Percentiles rank a stretch among this genome's conserved stretches.
Conservation (phyloP, 2,888 invertebrate genomes). For the Teinopalpus imperialis region DNA sequence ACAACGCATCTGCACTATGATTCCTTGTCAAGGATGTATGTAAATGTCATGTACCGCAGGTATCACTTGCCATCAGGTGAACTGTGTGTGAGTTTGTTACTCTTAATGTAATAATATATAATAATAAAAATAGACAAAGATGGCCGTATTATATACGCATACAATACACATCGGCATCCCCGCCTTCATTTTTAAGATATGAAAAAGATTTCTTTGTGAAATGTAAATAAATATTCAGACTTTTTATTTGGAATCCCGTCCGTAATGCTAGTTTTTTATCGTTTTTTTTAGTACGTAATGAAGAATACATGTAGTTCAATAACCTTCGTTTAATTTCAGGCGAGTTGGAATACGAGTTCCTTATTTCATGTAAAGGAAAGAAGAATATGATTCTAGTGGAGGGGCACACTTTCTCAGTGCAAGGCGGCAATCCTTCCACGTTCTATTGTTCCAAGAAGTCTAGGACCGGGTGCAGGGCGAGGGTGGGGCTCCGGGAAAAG, state of each 20-base stretch:
- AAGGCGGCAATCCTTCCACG: constrained; percentile 35
- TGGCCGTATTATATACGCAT: constrained; percentile 23
- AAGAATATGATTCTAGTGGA: constrained; percentile 37
- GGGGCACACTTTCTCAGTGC: constrained; percentile 42
- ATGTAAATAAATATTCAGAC: not conserved
- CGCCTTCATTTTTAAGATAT: constrained; percentile 27
- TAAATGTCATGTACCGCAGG: too few species aligned
- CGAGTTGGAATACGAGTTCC: constrained; percentile 31
- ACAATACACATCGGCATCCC: constrained; percentile 31
- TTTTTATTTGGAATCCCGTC: too few species aligned
- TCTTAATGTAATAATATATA: too few species aligned
- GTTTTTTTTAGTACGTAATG: too few species aligned
- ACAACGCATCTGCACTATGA: too few species aligned
- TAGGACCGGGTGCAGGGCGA: constrained; percentile 37
- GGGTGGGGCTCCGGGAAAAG: constrained; percentile 28
- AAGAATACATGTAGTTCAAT: not conserved
- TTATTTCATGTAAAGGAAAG: constrained; percentile 38
- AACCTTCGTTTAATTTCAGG: constrained; percentile 27
- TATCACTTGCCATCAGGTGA: too few species aligned
- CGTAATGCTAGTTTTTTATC: too few species aligned
- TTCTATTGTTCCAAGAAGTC: constrained; percentile 45
- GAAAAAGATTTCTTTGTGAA: constrained; percentile 24
- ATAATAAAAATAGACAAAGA: too few species aligned
- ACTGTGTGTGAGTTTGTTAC: too few species aligned
- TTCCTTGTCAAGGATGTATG: too few species aligned